These are phyloP conservation scores for Cephus cinctus DNA, from an alignment of 1,140 invertebrate species.

Conservation along the genomic window DNA sequence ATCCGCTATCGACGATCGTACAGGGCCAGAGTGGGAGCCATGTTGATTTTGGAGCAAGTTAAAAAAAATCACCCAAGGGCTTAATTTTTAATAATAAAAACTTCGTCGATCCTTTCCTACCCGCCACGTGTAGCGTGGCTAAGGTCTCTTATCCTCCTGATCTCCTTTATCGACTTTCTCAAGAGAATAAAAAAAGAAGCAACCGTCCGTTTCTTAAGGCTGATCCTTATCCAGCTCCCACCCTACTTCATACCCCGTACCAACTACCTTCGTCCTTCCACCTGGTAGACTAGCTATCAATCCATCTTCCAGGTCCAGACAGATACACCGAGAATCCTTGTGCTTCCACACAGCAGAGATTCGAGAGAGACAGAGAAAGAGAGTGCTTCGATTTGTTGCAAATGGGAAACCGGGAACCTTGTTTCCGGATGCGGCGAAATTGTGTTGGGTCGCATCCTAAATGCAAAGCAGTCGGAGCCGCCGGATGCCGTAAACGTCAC, in stretches of 20 bases:
- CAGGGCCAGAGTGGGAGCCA: conserved; percentile 7
- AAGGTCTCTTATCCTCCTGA: background rate
- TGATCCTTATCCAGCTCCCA: no score
- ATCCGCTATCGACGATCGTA: conserved; percentile 38
- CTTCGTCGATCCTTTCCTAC: background rate
- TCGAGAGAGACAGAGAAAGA: no score
- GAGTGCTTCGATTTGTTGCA: no score
- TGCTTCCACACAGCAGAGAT: no score
- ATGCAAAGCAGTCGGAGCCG: no score
- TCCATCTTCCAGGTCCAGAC: no score
- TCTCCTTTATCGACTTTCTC: background rate
- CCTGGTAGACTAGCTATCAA: no score
- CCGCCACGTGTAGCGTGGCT: background rate
- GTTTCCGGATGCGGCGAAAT: conserved; percentile 11
- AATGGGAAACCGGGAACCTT: conserved; percentile 4
- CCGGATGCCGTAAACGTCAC: background rate
- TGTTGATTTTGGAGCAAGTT: conserved; percentile 24
- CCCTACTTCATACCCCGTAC: no score
- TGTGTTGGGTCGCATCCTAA: conserved; percentile 1
- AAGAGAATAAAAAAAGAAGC: background rate
- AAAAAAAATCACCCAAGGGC: conserved; percentile 26
- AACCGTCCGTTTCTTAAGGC: no score
- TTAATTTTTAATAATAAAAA: conserved; percentile 27
- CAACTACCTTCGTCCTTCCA: no score
- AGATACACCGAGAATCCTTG: no score